Base-by-base conservation (phyloP, 2,113 vertebrate species). In the Cinclus mexicanus region DNA sequence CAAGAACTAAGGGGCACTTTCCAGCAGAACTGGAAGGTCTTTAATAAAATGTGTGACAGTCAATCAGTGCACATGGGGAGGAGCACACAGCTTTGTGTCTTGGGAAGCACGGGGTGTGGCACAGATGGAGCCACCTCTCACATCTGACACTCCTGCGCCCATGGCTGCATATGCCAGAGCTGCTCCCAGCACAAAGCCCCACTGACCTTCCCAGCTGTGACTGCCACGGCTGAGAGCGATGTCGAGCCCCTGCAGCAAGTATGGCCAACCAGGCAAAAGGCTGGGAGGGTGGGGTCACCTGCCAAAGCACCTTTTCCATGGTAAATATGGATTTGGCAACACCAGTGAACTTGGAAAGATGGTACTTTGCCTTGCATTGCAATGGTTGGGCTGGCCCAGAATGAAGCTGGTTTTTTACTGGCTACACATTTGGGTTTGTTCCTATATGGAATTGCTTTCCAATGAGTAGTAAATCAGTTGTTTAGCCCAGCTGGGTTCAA, bases 221-320 rank as follows among this genome's bases (percentile, higher is more conserved):
- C 0, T 10, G 70, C 55, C 17, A 8, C 0, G 0, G 69, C 53
- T 18, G 22, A 47, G 50, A 75, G 80, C 0, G 0, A 33, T 18
- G 64, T 77, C 1, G 1, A 17, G 6, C 18, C 70, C 7, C 81
- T 37, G 71, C 6, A 4, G 41, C 50, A 31, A 44, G 64, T 0
- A 0, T 3, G 3, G 57, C 14, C 60, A 44, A 23, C n/a, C 1
- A 3, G 69, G 41, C 6, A 31, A 69, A 57, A 42, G 59, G 57
- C 20, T 1, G 8, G n/a, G 50, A 56, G 28, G 17, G 29, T 0
- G 1, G 37, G 39, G 10, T 47, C 17, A 7, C 29, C 61, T 79
- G 25, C 78, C 70, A 49, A 20, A 79, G 78, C 78, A 53, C 53
- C 75, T 91, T 75, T 49, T 61, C 53, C 37, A 6, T 0, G 4